These are phyloP conservation scores for Drosophila nigrodunni DNA, from an alignment of 1,140 invertebrate species.

Conservation along the genomic window DNA sequence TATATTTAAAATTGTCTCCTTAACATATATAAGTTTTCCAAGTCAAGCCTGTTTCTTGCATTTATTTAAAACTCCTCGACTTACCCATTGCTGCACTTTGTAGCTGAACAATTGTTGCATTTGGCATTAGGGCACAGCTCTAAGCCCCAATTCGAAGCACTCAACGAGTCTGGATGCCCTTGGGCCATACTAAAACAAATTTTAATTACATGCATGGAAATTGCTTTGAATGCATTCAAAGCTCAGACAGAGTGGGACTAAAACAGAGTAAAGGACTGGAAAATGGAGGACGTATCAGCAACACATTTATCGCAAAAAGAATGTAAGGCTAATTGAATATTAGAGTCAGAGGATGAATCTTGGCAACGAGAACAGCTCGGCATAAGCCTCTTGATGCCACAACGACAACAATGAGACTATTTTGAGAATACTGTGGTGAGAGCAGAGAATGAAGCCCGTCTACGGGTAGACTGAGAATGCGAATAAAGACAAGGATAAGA, in stretches of 20 bases:
- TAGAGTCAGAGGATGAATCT: conserved; percentile 44
- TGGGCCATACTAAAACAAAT: conserved; percentile 66
- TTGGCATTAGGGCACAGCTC: conserved; percentile 33
- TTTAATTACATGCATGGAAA: conserved; percentile 78
- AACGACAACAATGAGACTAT: conserved; percentile 32
- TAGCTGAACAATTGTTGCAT: conserved; percentile 36
- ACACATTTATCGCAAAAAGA: conserved; percentile 52
- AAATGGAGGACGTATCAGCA: conserved; percentile 42
- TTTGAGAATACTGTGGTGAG: conserved; percentile 18
- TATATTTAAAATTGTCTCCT: too few species aligned
- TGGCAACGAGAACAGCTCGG: conserved; percentile 27
- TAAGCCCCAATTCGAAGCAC: conserved; percentile 25
- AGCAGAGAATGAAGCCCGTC: not conserved
- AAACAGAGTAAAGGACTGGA: not conserved
- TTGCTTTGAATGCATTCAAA: conserved; percentile 50
- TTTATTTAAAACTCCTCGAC: conserved; percentile 8
- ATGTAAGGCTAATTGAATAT: conserved; percentile 73
- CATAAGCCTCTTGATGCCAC: conserved; percentile 48
- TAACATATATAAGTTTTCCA: too few species aligned
- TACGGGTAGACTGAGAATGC: not conserved
- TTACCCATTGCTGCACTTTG: conserved; percentile 15
- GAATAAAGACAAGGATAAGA: conserved; percentile 23
- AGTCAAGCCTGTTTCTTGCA: too few species aligned
- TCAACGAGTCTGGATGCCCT: conserved; percentile 18
- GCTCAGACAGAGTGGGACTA: conserved; percentile 12